A percentile compares a stretch with the other conserved stretches of the same genome.
phyloP scores from a whole-genome alignment of 1,140 invertebrate species.

The Nasonia longicornis region DNA sequence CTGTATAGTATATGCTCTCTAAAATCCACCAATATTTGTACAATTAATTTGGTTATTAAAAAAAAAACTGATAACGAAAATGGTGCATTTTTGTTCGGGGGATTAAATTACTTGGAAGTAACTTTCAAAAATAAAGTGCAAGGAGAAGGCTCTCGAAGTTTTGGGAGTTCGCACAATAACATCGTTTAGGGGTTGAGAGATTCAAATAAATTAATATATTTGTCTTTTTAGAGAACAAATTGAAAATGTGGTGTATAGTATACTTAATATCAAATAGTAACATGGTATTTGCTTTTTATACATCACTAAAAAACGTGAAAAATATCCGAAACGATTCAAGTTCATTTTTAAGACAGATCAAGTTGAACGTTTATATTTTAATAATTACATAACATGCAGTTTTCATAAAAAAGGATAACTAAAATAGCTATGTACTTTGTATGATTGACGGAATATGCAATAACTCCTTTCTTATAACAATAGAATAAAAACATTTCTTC shows the following conservation, averaged over 20 bases:
- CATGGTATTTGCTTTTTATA: background rate
- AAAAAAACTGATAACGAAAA: background rate
- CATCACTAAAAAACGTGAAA: background rate
- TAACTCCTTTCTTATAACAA: background rate
- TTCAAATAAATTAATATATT: conserved; percentile 9
- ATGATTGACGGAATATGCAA: background rate
- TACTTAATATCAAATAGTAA: background rate
- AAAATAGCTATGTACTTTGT: background rate
- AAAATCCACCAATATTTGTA: background rate
- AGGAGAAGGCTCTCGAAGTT: background rate
- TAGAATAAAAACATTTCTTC: background rate
- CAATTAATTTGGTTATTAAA: too few species aligned
- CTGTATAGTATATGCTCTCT: background rate
- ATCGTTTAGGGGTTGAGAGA: background rate
- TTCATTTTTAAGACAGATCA: too few species aligned
- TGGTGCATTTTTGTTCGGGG: background rate
- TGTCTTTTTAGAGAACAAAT: conserved; percentile 4
- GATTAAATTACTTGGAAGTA: background rate
- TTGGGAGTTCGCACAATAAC: background rate
- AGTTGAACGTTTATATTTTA: too few species aligned
- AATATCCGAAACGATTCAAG: background rate
- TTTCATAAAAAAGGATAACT: background rate
- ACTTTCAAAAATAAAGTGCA: background rate
- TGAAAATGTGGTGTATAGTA: background rate
- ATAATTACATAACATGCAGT: too few species aligned